These are phyloP conservation scores for Eleutherodactylus coqui DNA, from an alignment of 2,797 vertebrate species.

Conservation along the genomic window DNA sequence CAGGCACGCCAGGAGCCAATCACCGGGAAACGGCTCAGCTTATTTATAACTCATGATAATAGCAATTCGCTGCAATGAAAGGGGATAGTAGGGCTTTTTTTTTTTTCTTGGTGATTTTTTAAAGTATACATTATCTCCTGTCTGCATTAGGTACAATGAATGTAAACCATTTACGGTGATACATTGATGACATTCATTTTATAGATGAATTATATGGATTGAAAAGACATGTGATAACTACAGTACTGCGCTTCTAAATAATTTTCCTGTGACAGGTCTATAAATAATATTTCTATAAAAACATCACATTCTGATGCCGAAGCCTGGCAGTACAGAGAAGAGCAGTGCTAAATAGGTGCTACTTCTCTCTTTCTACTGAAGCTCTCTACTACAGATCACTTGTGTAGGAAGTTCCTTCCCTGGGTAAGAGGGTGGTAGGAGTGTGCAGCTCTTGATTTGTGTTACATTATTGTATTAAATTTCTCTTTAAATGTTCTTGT, in stretches of 20 bases:
- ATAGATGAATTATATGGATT: background rate
- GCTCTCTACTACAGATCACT: background rate
- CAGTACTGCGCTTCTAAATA: too few species aligned
- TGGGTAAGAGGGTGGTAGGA: too few species aligned
- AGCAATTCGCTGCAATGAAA: background rate
- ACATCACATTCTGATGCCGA: background rate
- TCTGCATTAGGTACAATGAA: background rate
- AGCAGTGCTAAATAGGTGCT: background rate
- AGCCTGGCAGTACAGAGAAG: background rate
- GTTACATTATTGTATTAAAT: too few species aligned
- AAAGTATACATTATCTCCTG: background rate
- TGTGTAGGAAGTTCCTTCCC: too few species aligned
- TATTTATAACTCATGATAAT: conserved; percentile 15
- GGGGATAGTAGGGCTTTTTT: too few species aligned
- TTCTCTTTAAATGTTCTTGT: too few species aligned
- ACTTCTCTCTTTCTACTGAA: background rate
- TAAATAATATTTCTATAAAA: background rate
- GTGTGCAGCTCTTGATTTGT: too few species aligned
- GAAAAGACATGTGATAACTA: background rate
- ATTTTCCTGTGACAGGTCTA: background rate
- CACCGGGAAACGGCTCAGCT: background rate
- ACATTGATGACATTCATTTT: background rate
- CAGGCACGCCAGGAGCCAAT: background rate
- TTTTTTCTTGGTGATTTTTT: background rate
- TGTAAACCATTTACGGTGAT: background rate